phyloP scores from a whole-genome alignment of 2,113 vertebrate genomes.

The Oncorhynchus keta region DNA sequence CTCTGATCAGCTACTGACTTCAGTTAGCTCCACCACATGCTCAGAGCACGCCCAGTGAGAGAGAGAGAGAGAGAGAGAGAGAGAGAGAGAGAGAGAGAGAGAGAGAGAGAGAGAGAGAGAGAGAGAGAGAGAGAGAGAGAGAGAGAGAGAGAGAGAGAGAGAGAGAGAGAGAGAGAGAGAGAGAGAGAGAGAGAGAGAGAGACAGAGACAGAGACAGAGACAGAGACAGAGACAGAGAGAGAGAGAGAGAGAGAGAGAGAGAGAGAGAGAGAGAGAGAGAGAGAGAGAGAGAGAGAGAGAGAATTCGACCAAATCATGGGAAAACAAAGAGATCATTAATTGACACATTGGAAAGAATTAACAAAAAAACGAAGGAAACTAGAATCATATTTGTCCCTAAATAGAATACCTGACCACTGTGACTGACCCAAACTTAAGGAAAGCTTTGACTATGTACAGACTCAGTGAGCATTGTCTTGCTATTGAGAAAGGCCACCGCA shows the following conservation, averaged over 20 bases:
- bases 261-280: not conserved
- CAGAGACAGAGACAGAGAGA: not conserved
- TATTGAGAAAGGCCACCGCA: no score
- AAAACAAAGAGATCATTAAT: no score
- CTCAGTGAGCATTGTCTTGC: no score
- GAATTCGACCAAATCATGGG: no score
- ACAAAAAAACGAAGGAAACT: no score
- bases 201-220: no score
- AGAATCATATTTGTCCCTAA: no score
- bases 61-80: constrained; percentile 55
- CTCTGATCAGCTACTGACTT: constrained; percentile 76
- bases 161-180: constrained; percentile 12
- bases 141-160: not conserved
- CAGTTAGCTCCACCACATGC: constrained; percentile 61
- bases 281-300: constrained; percentile 9
- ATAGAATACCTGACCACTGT: no score
- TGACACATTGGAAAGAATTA: no score
- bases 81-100: constrained; percentile 51
- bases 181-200: constrained; percentile 13
- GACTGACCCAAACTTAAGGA: no score
- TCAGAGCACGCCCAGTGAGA: constrained; percentile 43
- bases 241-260: constrained; percentile 11
- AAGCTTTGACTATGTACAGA: no score
- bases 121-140: constrained; percentile 16
- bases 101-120: not conserved